phyloP scores from a whole-genome alignment of 2,888 invertebrate species.

The Drosophila hamatofila region DNA sequence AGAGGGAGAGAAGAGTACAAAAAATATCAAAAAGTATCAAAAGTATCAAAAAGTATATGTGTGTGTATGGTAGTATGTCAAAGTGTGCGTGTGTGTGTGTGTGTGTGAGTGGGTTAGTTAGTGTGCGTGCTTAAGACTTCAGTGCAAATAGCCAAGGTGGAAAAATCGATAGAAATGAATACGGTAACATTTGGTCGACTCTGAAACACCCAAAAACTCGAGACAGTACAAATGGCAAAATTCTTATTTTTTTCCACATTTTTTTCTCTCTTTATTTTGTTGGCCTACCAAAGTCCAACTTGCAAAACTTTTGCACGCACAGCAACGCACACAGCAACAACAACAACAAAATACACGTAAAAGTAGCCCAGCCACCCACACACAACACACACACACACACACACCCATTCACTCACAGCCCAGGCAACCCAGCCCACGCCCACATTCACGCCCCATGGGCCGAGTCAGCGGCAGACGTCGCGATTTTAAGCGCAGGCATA shows the following conservation, averaged over 20 bases:
- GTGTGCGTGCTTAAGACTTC: slow-evolving; percentile 50
- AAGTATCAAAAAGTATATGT: slow-evolving; percentile 38
- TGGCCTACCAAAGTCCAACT: slow-evolving; percentile 53
- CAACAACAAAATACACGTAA: neutral
- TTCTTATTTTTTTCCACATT: slow-evolving; percentile 53
- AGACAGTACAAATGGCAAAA: slow-evolving; percentile 60
- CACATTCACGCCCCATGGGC: slow-evolving; percentile 26
- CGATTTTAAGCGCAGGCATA: slow-evolving; percentile 74
- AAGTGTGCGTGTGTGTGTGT: slow-evolving; percentile 34
- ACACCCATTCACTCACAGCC: slow-evolving; percentile 17
- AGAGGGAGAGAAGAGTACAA: slow-evolving; percentile 38
- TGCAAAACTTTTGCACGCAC: slow-evolving; percentile 76
- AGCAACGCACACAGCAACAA: slow-evolving; percentile 44
- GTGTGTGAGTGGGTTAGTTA: slow-evolving; percentile 32
- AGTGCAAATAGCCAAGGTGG: slow-evolving; percentile 73
- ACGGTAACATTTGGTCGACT: slow-evolving; percentile 68
- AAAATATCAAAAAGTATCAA: slow-evolving; percentile 44
- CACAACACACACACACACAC: slow-evolving; percentile 17
- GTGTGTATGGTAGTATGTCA: slow-evolving; percentile 60
- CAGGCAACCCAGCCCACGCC: slow-evolving; percentile 2
- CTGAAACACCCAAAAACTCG: slow-evolving; percentile 50
- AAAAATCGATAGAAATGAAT: slow-evolving; percentile 79
- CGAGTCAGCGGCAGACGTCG: slow-evolving; percentile 62
- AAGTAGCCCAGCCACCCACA: slow-evolving; percentile 14
- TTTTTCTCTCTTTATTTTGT: slow-evolving; percentile 30